Evolutionary conservation across 2,888 invertebrate genomes (phyloP), one percentile per base, ranked within the genome.

Genomic region (Drosophila peninsularis): DNA sequence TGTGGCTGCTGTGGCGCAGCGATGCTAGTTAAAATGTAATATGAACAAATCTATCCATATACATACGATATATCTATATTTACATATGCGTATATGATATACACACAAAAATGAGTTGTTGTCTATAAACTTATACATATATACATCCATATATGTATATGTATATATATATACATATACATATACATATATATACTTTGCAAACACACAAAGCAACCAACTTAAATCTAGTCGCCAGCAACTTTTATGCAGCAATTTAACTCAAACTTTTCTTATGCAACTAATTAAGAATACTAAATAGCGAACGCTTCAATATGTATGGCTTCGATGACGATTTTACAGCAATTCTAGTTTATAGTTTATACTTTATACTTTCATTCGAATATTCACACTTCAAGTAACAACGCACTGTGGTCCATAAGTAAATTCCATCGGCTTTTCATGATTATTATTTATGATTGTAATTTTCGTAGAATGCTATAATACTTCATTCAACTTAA

Each of bases 161-260:
- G 4, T 24, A 24, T 24, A 24, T 13, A 80, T 45, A 56, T n/a
- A 60, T 21, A 75, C 14, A 60, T 32, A 60, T 37, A 60, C 13
- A 60, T 58, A 58, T 36, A 42, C 10, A 60, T 61, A 68, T 41
- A 66, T 45, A 61, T 10, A 61, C 60, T 72, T 37, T 44, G 62
- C 30, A 70, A 47, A 64, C 37, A 64, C 54, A 69, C 34, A 67
- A 55, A 50, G 55, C 53, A 75, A 80, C 32, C 55, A 76, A 71
- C 68, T 65, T 80, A 74, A 80, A 70, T 85, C 85, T 86, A 86
- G 85, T 86, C 85, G 87, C 85, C 84, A 85, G 74, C 81, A 63
- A 77, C 67, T 75, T 80, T 75, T 56, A 76, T 80, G 80, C 80
- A 86, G 85, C 74, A 77, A 84, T 84, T 71, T 70, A 70, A 82